Evolutionary conservation across 2,113 vertebrate species (phyloP).

Genomic region (Astatotilapia flaviijosephi): DNA sequence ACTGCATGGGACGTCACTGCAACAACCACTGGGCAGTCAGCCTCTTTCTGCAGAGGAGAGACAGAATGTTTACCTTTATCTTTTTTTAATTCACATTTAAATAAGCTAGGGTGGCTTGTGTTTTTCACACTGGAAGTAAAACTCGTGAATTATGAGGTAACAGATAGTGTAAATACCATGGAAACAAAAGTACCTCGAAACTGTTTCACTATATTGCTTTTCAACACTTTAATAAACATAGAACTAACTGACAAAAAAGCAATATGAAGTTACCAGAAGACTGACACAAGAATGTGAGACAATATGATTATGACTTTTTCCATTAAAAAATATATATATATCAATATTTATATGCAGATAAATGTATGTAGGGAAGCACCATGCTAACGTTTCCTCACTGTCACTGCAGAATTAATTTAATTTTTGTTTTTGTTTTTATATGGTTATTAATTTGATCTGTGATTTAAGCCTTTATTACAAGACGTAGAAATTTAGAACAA

Average conservation of each 20-base stretch:
- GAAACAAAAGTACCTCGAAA: not conserved
- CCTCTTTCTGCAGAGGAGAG: conserved; percentile 64
- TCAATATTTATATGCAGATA: not conserved
- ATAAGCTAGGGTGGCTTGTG: not conserved
- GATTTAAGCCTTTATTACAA: not conserved
- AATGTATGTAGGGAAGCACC: not conserved
- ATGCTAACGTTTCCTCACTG: not conserved
- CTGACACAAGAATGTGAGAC: not conserved
- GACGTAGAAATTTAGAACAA: not conserved
- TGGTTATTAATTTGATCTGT: not conserved
- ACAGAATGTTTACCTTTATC: not conserved
- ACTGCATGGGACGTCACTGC: conserved; percentile 69
- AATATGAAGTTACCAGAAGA: not conserved
- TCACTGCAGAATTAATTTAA: not conserved
- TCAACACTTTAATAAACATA: not conserved
- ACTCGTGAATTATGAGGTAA: not conserved
- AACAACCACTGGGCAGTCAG: conserved; percentile 61
- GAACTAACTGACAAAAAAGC: not conserved
- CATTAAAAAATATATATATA: not conserved
- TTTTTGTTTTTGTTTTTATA: not conserved
- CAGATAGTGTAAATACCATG: not conserved
- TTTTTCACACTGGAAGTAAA: not conserved
- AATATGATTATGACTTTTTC: not conserved
- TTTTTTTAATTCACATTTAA: not conserved
- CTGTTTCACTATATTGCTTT: not conserved